A percentile compares a stretch with the other conserved stretches of the same genome.
Evolutionary conservation across 1,140 invertebrate species (phyloP).

Genomic region (Drosophila simulans): DNA sequence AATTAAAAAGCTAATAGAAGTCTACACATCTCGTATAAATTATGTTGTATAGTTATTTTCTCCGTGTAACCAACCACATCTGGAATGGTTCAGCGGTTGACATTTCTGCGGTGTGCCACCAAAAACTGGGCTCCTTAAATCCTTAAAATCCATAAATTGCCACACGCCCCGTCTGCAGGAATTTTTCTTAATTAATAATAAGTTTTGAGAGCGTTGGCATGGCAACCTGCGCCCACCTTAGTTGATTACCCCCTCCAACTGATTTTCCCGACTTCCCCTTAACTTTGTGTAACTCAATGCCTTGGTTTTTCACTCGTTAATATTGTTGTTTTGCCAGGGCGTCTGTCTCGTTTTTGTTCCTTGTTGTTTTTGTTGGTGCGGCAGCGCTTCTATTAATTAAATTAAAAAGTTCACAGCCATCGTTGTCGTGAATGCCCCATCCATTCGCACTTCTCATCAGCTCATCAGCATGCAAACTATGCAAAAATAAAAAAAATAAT

Average conservation of each 20-base stretch:
- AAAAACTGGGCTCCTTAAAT: slow-evolving; percentile 34
- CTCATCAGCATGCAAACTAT: slow-evolving; percentile 56
- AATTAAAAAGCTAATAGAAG: not conserved
- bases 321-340: slow-evolving; percentile 21
- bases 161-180: slow-evolving; percentile 29
- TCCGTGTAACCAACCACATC: slow-evolving; percentile 8
- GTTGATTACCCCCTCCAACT: slow-evolving; percentile 23
- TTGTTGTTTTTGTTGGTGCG: slow-evolving; percentile 35
- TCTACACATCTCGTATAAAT: too few relatives aligned
- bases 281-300: slow-evolving; percentile 78
- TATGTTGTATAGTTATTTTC: not conserved
- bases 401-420: slow-evolving; percentile 74
- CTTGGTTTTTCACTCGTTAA: slow-evolving; percentile 21
- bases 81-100: slow-evolving; percentile 1
- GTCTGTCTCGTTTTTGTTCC: slow-evolving; percentile 39
- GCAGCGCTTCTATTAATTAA: slow-evolving; percentile 71
- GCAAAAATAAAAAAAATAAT: slow-evolving; percentile 27
- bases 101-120: slow-evolving; percentile 23
- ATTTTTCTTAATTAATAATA: slow-evolving; percentile 79
- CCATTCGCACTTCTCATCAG: slow-evolving; percentile 27
- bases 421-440: slow-evolving; percentile 23
- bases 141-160: slow-evolving; percentile 54
- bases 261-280: slow-evolving; percentile 16
- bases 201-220: slow-evolving; percentile 64
- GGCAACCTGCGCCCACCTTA: slow-evolving; percentile 30